Base-by-base conservation (phyloP, 2,113 vertebrate species). In the Elephas maximus region DNA sequence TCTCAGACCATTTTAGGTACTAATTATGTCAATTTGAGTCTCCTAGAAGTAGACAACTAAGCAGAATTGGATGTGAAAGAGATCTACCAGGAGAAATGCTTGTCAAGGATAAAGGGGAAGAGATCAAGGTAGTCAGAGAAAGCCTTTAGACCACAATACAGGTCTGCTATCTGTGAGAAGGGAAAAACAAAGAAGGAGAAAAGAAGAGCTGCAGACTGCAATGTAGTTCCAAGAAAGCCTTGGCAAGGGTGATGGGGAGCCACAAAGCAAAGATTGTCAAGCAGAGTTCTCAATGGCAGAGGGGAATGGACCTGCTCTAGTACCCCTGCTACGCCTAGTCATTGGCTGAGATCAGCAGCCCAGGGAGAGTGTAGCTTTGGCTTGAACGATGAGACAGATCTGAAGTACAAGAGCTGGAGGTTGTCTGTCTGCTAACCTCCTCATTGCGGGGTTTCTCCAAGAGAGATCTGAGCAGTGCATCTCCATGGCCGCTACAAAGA, bases 301-400 rank as follows among this genome's bases (percentile, higher is more conserved):
- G 28, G 17, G 41, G 2, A 24, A 4, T 7, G 4, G 2, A 17
- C n/a, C 62, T n/a, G 5, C 9, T 41, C 8, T 65, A 6, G 3
- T 33, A 44, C 20, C 14, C 37, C 17, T 63, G 63, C 18, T 9
- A 6, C 5, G 26, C 41, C 30, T 33, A 23, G 30, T 37, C 17
- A 5, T 6, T 48, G 48, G 2, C n/a, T 63, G 63, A 10, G 28
- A 53, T 45, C 45, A 20, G 73, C 17, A 21, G 67, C 26, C 21
- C 28, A 44, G 6, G 37, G 14, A 45, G 26, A 80, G 53, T 1
- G 18, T 44, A 24, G 9, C 28, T n/a, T 45, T 53, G 33, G 65
- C 28, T 23, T 18, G 6, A 53, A 74, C 63, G 30, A 17, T 20
- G 26, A 69, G 48, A 41, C 37, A 60, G 28, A 62, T 14, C 28